Evolutionary conservation across 2,797 vertebrate species (phyloP).

Genomic region (Loriculus beryllinus): DNA sequence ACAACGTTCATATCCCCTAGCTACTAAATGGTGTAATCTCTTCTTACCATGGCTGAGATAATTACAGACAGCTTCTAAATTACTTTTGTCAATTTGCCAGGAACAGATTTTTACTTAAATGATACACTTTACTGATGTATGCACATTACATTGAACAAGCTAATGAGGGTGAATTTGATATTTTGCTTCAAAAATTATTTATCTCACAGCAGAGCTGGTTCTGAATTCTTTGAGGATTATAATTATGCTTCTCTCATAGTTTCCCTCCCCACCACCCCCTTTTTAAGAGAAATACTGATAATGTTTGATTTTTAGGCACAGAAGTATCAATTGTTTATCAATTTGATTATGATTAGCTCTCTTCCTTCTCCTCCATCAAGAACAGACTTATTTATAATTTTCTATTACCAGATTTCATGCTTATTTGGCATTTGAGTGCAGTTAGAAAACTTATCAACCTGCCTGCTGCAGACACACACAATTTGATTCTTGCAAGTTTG

Average conservation of each 20-base stretch:
- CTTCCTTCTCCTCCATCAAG: not conserved
- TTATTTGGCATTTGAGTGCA: not conserved
- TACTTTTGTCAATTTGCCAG: constrained; percentile 2
- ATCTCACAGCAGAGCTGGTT: not conserved
- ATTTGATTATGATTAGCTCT: not conserved
- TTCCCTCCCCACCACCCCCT: not conserved
- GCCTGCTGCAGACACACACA: not conserved
- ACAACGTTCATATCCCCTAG: not conserved
- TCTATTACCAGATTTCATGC: not conserved
- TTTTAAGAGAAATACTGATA: not conserved
- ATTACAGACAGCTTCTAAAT: constrained; percentile 20
- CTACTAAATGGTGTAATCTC: not conserved
- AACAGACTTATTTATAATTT: not conserved
- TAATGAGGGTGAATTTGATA: constrained; percentile 20
- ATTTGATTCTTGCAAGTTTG: not conserved
- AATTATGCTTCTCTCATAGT: not conserved
- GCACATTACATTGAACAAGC: not conserved
- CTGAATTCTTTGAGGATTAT: not conserved
- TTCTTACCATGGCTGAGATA: not conserved
- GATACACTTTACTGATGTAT: not conserved
- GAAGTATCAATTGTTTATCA: not conserved
- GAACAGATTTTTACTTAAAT: constrained; percentile 20
- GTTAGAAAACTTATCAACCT: constrained; percentile 6
- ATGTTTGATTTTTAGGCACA: not conserved
- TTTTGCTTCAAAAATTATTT: not conserved